A percentile compares a stretch with the other conserved stretches of the same genome.
Conservation (phyloP, 1,140 invertebrate species). For the Bradysia coprophila region DNA sequence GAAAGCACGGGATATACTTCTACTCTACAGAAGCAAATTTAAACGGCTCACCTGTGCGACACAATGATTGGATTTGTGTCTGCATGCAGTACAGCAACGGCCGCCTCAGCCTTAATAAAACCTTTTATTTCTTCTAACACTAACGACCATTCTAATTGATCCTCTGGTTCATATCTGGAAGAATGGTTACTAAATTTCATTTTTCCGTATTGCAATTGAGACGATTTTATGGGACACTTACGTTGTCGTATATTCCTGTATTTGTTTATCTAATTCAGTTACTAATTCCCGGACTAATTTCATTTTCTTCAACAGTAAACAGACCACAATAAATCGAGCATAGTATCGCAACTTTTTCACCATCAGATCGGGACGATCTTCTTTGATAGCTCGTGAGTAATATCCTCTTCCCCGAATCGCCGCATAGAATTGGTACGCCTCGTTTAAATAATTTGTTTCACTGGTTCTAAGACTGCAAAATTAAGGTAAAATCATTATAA, state of each 20-base stretch:
- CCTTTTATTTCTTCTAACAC: conserved; percentile 89
- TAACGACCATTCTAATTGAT: conserved; percentile 89
- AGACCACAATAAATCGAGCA: conserved; percentile 92
- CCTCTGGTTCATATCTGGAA: conserved; percentile 73
- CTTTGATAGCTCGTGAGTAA: conserved; percentile 84
- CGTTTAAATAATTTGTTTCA: conserved; percentile 90
- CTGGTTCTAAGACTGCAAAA: conserved; percentile 68
- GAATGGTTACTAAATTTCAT: no score
- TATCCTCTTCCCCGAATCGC: conserved; percentile 87
- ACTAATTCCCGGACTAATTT: conserved; percentile 85
- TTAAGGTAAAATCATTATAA: conserved; percentile 4
- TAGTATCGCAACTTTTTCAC: conserved; percentile 95
- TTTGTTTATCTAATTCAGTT: conserved; percentile 74
- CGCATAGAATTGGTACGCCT: conserved; percentile 91
- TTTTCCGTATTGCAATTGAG: no score
- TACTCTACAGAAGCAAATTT: neutral
- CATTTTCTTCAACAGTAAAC: conserved; percentile 84
- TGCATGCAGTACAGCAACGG: conserved; percentile 70
- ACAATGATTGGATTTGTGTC: conserved; percentile 65
- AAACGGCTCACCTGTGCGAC: conserved; percentile 49
- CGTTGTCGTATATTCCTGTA: conserved; percentile 84
- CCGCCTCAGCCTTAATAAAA: conserved; percentile 83
- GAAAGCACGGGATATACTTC: conserved; percentile 23
- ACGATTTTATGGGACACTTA: no score
- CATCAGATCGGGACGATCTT: conserved; percentile 90